Conservation (phyloP, 2,888 invertebrate genomes). For the Callyntrura guangdongensis region DNA sequence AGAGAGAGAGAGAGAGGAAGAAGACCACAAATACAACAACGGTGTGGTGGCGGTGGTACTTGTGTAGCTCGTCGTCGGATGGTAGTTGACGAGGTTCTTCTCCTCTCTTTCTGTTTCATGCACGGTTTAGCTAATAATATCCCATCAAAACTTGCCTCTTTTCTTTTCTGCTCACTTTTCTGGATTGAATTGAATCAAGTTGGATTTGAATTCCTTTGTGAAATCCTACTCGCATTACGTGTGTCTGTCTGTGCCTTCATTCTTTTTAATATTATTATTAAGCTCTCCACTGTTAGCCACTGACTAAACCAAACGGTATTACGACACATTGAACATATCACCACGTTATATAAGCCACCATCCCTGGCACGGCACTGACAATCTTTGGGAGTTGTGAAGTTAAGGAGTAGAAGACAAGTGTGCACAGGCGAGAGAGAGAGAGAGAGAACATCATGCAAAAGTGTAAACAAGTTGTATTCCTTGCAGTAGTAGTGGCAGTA, state of each 20-base stretch:
- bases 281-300: neutral
- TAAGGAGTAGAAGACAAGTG: neutral
- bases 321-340: neutral
- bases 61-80: slow-evolving; percentile 22
- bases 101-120: slow-evolving; percentile 36
- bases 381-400: neutral
- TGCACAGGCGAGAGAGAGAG: neutral
- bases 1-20: too few species aligned
- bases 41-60: neutral
- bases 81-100: slow-evolving; percentile 38
- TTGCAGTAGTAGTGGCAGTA: neutral
- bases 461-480: neutral
- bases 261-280: neutral
- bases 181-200: slow-evolving; percentile 53
- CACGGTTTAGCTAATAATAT: slow-evolving; percentile 48
- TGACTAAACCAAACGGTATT: neutral
- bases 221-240: neutral
- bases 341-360: neutral
- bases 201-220: slow-evolving; percentile 47
- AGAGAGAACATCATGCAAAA: slow-evolving; percentile 12
- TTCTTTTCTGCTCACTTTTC: neutral
- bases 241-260: neutral
- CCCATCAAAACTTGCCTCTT: slow-evolving; percentile 26
- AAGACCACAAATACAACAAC: neutral
- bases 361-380: neutral